These are phyloP conservation scores for Eublepharis macularius DNA, from an alignment of 2,113 vertebrate genomes.

Conservation along the genomic window DNA sequence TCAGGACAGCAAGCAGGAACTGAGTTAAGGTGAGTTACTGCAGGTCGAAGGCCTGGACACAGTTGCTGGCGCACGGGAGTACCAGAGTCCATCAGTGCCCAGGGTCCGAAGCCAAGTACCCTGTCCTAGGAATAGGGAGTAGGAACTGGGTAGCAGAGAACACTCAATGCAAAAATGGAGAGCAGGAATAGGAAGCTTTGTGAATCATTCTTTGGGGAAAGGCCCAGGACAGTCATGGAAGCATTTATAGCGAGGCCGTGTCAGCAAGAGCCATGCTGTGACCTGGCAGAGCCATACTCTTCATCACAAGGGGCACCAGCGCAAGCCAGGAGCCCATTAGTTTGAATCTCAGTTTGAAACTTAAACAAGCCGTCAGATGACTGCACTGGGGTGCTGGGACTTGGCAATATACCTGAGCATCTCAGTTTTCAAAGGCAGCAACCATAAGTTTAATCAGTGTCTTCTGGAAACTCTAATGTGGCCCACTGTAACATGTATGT, in stretches of 20 bases:
- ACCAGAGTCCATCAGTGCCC: no score
- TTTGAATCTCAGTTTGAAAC: not conserved
- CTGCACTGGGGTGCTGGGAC: no score
- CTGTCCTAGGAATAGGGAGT: no score
- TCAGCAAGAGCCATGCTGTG: not conserved
- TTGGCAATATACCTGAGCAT: not conserved
- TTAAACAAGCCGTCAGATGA: not conserved
- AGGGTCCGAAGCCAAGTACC: no score
- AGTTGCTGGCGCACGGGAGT: no score
- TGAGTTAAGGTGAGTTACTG: no score
- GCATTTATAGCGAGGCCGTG: not conserved
- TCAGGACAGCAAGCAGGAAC: no score
- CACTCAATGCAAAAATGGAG: no score
- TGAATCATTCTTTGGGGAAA: no score
- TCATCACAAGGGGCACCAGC: not conserved
- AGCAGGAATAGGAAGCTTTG: no score
- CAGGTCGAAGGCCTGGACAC: no score
- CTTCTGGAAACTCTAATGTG: not conserved
- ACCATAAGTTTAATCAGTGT: not conserved
- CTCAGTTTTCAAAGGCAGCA: not conserved
- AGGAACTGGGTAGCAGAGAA: no score
- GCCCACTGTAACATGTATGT: not conserved
- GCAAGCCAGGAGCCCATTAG: not conserved
- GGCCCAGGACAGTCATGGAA: not conserved
- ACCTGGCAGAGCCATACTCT: not conserved